A percentile compares a stretch with the other conserved stretches of the same genome.
Conservation (phyloP, 1,140 invertebrate species). For the Pentalonia nigronervosa region DNA sequence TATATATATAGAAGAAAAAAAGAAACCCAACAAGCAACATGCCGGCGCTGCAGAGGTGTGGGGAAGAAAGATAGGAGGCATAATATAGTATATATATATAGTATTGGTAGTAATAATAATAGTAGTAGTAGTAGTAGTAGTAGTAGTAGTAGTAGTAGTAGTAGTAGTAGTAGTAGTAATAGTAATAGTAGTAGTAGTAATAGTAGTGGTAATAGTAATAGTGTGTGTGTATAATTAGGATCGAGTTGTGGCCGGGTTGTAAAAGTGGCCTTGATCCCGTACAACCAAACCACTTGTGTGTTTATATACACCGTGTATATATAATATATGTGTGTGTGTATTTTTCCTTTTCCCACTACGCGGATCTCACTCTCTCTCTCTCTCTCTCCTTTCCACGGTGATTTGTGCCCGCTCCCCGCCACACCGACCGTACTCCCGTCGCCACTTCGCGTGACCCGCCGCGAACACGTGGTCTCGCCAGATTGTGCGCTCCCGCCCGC, state of each 20-base stretch:
- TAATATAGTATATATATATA: neutral
- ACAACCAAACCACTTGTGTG: constrained; percentile 49
- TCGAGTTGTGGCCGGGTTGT: constrained; percentile 53
- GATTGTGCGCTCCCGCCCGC: constrained; percentile 44
- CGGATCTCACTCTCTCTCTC: neutral
- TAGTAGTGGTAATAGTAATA: neutral
- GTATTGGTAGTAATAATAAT: constrained; percentile 24
- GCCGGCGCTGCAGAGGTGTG: no score
- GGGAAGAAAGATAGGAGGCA: constrained; percentile 14
- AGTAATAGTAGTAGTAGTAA: constrained; percentile 29
- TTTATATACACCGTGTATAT: neutral
- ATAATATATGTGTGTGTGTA: neutral
- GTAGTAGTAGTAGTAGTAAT: neutral
- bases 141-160: neutral
- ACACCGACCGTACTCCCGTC: neutral
- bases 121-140: neutral
- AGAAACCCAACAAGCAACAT: constrained; percentile 13
- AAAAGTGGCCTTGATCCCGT: constrained; percentile 56
- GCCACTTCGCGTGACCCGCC: neutral
- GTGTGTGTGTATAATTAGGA: constrained; percentile 53
- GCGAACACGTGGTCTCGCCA: constrained; percentile 49
- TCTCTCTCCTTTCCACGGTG: constrained; percentile 35
- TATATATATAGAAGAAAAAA: neutral
- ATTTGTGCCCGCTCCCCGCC: constrained; percentile 4
- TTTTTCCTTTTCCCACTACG: neutral